phyloP scores from a whole-genome alignment of 1,140 invertebrate species.

The Lordiphosa collinella region DNA sequence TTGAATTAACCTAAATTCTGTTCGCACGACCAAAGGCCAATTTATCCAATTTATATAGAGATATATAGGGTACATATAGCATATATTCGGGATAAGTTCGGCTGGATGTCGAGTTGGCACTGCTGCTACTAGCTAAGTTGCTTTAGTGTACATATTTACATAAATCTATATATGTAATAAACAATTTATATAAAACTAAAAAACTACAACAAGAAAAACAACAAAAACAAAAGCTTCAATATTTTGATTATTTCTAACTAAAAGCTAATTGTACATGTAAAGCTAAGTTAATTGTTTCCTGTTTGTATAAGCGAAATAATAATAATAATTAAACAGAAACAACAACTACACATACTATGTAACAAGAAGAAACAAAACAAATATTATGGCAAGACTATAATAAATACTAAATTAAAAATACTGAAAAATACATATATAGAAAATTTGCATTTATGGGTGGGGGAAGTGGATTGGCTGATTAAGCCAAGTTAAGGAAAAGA shows the following conservation, averaged over 20 bases:
- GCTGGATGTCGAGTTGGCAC: slow-evolving; percentile 21
- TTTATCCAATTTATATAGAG: slow-evolving; percentile 4
- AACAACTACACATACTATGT: slow-evolving; percentile 41
- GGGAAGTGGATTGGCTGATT: too few species aligned
- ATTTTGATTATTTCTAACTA: slow-evolving; percentile 74
- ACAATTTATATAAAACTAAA: slow-evolving; percentile 49
- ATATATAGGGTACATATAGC: slow-evolving; percentile 54
- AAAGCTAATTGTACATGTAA: slow-evolving; percentile 67
- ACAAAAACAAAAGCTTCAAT: slow-evolving; percentile 66
- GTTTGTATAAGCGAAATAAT: slow-evolving; percentile 67
- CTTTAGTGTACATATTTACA: slow-evolving; percentile 53
- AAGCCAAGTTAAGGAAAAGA: not conserved
- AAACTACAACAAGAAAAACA: slow-evolving; percentile 32
- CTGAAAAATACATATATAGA: slow-evolving; percentile 4
- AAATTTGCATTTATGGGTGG: not conserved
- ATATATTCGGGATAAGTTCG: slow-evolving; percentile 46
- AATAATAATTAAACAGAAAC: slow-evolving; percentile 37
- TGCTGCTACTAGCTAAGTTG: slow-evolving; percentile 25
- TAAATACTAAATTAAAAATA: slow-evolving; percentile 45
- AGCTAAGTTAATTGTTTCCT: slow-evolving; percentile 74
- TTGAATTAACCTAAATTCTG: slow-evolving; percentile 64
- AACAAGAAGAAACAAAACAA: slow-evolving; percentile 25
- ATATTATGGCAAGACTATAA: slow-evolving; percentile 49
- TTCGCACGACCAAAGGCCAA: slow-evolving; percentile 29
- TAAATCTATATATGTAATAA: slow-evolving; percentile 35